Evolutionary conservation across 1,140 invertebrate genomes (phyloP).

Genomic region (Conus ventricosus): DNA sequence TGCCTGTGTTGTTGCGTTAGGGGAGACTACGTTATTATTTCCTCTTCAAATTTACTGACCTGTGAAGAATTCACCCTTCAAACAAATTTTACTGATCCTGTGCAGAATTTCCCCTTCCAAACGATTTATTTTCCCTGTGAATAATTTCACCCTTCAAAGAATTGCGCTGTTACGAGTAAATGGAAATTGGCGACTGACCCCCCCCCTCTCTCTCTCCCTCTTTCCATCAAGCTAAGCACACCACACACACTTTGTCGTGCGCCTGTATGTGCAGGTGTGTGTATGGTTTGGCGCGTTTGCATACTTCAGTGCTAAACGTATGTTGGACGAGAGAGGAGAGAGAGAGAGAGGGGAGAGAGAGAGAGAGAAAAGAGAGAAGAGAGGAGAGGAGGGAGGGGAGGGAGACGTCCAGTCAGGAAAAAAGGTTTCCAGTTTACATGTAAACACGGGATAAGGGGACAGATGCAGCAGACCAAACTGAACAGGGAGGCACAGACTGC

Average conservation of each 20-base stretch:
- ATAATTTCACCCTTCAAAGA: too few species aligned
- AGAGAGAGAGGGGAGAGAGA: constrained; percentile 19
- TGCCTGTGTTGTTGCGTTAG: too few species aligned
- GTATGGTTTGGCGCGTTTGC: background rate
- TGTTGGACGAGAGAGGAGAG: background rate
- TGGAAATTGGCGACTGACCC: too few species aligned
- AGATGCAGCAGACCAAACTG: background rate
- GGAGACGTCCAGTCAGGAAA: constrained; percentile 23
- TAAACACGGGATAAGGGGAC: too few species aligned
- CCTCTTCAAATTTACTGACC: too few species aligned
- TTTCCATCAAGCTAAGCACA: background rate
- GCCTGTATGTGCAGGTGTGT: background rate
- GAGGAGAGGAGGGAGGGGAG: constrained; percentile 21
- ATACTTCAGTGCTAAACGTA: background rate
- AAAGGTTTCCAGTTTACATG: background rate
- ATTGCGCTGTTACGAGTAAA: too few species aligned
- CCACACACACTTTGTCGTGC: background rate
- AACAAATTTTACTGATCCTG: too few species aligned
- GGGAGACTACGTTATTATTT: too few species aligned
- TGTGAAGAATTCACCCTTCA: too few species aligned
- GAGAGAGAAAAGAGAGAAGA: constrained; percentile 31
- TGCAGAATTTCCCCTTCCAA: too few species aligned
- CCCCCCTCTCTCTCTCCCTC: background rate
- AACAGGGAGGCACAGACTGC: constrained; percentile 23
- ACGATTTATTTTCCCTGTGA: too few species aligned